These are phyloP conservation scores for Onychomys torridus DNA, from an alignment of 2,797 vertebrate genomes.

Conservation along the genomic window DNA sequence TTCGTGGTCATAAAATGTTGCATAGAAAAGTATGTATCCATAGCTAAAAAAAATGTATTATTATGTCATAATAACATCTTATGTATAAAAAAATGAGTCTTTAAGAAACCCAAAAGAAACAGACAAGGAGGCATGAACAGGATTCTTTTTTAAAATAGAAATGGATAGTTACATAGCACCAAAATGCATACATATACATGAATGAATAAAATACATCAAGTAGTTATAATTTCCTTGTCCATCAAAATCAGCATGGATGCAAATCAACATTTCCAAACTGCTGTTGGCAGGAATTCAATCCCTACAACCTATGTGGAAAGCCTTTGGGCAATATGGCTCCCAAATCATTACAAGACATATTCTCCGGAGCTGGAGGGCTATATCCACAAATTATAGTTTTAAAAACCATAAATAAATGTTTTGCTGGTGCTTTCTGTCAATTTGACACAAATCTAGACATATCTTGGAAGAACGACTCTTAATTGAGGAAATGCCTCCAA, in stretches of 20 bases:
- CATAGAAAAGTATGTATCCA: neutral
- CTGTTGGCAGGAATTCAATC: neutral
- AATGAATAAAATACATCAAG: neutral
- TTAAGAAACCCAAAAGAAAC: slow-evolving; percentile 4
- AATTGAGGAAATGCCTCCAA: neutral
- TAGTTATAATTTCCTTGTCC: slow-evolving; percentile 30
- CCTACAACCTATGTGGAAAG: neutral
- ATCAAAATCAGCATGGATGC: slow-evolving; percentile 4
- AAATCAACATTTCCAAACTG: slow-evolving; percentile 36
- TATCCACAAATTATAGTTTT: neutral
- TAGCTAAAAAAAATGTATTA: neutral
- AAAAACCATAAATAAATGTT: neutral
- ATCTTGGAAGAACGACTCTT: neutral
- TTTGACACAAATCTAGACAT: neutral
- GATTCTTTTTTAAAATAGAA: slow-evolving; percentile 47
- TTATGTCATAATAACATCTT: neutral
- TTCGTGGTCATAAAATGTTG: neutral
- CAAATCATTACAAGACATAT: neutral
- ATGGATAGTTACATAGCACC: neutral
- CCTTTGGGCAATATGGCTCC: neutral
- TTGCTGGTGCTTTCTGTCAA: neutral
- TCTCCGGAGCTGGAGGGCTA: slow-evolving; percentile 8
- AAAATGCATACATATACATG: neutral
- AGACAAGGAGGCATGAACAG: neutral
- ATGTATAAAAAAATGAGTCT: neutral